Base-by-base conservation (phyloP, 2,888 invertebrate species). In the Melieria omissa region DNA sequence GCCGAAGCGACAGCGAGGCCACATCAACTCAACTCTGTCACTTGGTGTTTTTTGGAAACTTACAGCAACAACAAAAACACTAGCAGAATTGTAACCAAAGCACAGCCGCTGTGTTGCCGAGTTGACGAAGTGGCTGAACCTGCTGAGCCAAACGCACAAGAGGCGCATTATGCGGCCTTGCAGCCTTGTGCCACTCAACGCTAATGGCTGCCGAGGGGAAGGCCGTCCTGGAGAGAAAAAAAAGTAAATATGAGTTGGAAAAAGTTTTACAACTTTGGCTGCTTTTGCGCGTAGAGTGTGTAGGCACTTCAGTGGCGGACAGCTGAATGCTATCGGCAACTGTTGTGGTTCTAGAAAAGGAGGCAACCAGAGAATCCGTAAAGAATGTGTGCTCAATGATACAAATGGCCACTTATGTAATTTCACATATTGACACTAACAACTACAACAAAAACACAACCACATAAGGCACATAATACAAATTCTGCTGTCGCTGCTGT, bases 321-420 rank as follows among this genome's bases (percentile, higher is more conserved):
- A 29, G 29, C 29, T 29, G 29, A 29, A 29, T 29, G 29, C 29
- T 29, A 29, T 29, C 29, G 29, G 29, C 29, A 29, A 29, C 0
- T 29, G 29, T 29, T 29, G 29, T 29, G 29, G 29, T 3, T 29
- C 29, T 2, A 29, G 29, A 29, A 29, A 29, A 29, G 29, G 29
- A 29, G 29, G 29, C 29, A 2, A 29, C 29, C 29, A 29, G 29
- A 29, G 29, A 29, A 2, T 29, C 29, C 29, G 1, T 29, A 3
- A 2, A 29, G 29, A 29, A 29, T 29, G 29, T 12, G 10, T 45
- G 12, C 46, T 45, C 44, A 62, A 62, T 46, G 44, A 62, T n/a
- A 62, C 44, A 46, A 62, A 62, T 62, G 62, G 62, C 44, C 62
- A 62, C 62, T 62, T 62, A 62, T 6, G 46, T 45, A 62, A 62